Conservation (phyloP, 2,797 vertebrate species). For the Rhincodon typus region DNA sequence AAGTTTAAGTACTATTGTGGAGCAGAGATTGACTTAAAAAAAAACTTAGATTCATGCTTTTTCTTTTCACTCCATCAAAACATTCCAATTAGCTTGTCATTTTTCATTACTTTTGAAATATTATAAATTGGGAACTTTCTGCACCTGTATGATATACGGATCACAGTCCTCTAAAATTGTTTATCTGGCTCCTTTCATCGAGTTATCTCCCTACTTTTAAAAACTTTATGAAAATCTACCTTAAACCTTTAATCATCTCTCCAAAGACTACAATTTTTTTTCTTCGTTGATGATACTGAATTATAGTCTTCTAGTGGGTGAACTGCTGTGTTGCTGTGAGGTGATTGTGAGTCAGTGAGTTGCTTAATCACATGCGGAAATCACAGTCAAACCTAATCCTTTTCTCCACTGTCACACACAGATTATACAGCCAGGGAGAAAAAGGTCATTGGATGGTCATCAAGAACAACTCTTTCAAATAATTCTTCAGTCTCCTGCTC, state of each 20-base stretch:
- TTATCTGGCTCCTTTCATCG: too few relatives aligned
- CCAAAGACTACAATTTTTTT: background rate
- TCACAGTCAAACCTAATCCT: background rate
- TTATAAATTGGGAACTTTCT: too few relatives aligned
- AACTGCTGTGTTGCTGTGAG: background rate
- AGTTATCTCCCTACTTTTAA: background rate
- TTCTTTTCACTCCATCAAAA: background rate
- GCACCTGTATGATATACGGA: too few relatives aligned
- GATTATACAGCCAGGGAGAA: background rate
- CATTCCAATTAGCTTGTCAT: background rate
- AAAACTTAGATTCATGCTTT: background rate
- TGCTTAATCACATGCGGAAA: background rate
- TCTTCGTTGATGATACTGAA: background rate
- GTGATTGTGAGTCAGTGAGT: background rate
- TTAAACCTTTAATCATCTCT: background rate
- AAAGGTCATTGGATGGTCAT: background rate
- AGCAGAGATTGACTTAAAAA: background rate
- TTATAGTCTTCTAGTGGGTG: background rate
- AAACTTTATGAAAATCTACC: background rate
- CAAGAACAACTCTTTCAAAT: background rate
- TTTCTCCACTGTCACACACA: background rate
- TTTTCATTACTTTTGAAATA: conserved; percentile 5
- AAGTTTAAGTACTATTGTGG: background rate
- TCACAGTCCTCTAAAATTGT: too few relatives aligned
- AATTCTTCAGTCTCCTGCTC: background rate